These are phyloP conservation scores for Sminthopsis crassicaudata DNA, from an alignment of 2,113 vertebrate species.

Conservation along the genomic window DNA sequence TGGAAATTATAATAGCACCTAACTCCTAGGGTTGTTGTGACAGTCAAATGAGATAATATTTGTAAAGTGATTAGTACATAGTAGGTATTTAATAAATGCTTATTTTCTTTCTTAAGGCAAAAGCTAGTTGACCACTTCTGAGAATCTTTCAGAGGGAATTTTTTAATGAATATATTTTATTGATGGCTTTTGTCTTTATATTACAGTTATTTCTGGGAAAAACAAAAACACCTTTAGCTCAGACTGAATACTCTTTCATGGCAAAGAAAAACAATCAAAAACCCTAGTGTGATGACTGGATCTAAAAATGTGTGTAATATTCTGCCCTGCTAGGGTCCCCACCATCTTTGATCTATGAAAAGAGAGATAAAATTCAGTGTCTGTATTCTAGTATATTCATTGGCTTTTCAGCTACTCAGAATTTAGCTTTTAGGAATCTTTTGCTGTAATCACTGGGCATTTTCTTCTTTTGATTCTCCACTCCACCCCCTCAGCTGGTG, in stretches of 20 bases:
- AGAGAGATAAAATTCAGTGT: not conserved
- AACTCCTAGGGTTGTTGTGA: too few relatives aligned
- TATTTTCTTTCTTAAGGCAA: not conserved
- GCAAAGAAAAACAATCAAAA: not conserved
- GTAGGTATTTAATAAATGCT: not conserved
- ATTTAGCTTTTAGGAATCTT: not conserved
- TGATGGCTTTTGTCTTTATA: not conserved
- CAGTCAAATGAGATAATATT: too few relatives aligned
- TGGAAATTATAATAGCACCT: too few relatives aligned
- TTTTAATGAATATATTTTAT: not conserved
- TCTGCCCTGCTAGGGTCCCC: not conserved
- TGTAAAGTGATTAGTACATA: not conserved
- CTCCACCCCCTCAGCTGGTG: not conserved
- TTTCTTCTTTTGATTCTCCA: not conserved
- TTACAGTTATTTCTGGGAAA: not conserved
- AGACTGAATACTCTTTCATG: not conserved
- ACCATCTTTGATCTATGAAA: not conserved
- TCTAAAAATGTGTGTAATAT: not conserved
- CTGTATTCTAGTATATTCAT: not conserved
- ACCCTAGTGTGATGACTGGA: not conserved
- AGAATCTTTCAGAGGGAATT: not conserved
- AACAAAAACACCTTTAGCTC: not conserved
- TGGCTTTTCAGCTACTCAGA: not conserved
- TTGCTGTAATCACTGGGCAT: not conserved
- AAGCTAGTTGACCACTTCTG: not conserved